phyloP scores from a whole-genome alignment of 2,888 invertebrate species.

The Spodoptera littoralis region DNA sequence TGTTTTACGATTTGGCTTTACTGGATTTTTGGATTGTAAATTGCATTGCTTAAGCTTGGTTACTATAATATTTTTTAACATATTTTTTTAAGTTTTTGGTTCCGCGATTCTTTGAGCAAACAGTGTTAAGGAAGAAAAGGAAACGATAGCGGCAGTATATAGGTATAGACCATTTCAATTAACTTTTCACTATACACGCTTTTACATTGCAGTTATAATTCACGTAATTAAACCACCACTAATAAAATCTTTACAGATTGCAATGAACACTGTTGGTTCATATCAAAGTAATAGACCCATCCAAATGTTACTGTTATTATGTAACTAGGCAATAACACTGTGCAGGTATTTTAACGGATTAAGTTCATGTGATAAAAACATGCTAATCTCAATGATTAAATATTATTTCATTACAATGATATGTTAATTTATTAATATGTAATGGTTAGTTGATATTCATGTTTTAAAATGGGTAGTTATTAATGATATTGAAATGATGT shows the following conservation, averaged over 20 bases:
- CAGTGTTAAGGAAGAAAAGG: too few species aligned
- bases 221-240: too few species aligned
- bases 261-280: too few species aligned
- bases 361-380: constrained; percentile 5
- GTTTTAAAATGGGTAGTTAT: not conserved
- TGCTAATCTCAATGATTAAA: constrained; percentile 6
- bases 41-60: not conserved
- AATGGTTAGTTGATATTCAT: not conserved
- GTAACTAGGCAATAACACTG: not conserved
- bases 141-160: too few species aligned
- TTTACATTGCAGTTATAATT: too few species aligned
- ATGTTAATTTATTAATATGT: not conserved
- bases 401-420: constrained; percentile 1
- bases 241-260: too few species aligned
- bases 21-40: not conserved
- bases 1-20: not conserved
- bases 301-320: not conserved
- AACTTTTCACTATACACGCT: too few species aligned
- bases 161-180: too few species aligned
- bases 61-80: not conserved
- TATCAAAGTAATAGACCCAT: not conserved
- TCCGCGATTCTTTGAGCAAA: too few species aligned
- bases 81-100: not conserved
- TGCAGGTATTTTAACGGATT: not conserved
- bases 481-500: not conserved